phyloP scores from a whole-genome alignment of 2,797 vertebrate species.

The Propithecus deckenii region DNA sequence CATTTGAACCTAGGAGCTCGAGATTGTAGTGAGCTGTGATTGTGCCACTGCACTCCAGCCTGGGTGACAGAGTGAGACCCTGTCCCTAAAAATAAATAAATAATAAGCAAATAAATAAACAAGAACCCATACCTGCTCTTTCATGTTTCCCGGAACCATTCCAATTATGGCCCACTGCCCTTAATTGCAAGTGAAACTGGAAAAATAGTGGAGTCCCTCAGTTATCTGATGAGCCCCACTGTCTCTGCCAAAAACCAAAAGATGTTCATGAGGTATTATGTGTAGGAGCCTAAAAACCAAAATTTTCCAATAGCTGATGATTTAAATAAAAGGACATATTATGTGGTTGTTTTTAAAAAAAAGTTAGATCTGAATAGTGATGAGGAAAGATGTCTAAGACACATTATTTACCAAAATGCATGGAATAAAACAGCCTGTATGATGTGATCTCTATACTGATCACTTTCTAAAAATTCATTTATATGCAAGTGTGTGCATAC shows the following conservation, averaged over 20 bases:
- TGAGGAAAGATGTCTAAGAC: not conserved
- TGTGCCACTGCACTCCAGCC: not conserved
- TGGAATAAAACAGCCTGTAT: not conserved
- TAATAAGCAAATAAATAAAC: not conserved
- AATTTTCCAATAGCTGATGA: not conserved
- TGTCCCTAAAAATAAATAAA: not conserved
- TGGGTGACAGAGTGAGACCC: not conserved
- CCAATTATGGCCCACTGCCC: not conserved
- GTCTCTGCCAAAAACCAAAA: not conserved
- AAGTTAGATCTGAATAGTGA: not conserved
- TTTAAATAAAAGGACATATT: not conserved
- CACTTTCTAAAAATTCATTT: not conserved
- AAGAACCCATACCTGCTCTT: not conserved
- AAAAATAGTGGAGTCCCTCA: not conserved
- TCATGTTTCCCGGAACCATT: not conserved
- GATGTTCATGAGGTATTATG: not conserved
- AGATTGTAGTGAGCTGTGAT: not conserved
- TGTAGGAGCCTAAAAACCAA: not conserved
- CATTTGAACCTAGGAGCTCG: not conserved
- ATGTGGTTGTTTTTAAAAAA: not conserved
- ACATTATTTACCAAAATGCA: not conserved
- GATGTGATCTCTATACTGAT: not conserved
- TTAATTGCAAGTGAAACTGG: not conserved
- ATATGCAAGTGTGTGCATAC: not conserved
- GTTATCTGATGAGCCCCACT: not conserved